Percentiles rank a stretch among this genome's conserved stretches.
Evolutionary conservation across 2,797 vertebrate species (phyloP).

Genomic region (Limnodromus scolopaceus): DNA sequence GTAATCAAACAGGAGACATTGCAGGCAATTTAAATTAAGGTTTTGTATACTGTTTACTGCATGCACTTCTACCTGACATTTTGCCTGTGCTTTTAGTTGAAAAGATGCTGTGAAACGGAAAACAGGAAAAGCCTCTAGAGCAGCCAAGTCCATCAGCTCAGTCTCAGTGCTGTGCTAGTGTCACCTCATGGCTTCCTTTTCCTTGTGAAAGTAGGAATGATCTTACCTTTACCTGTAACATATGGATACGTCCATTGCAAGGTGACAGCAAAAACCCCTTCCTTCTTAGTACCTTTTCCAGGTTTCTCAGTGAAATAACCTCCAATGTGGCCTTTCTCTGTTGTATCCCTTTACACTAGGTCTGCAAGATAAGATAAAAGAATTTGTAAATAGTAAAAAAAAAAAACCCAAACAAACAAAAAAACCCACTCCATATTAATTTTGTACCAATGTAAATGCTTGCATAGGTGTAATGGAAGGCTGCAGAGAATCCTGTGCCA

Average conservation of each 20-base stretch:
- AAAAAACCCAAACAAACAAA: background rate
- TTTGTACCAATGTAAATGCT: background rate
- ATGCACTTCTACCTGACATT: background rate
- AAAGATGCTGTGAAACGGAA: background rate
- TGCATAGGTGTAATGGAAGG: background rate
- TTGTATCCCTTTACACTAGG: background rate
- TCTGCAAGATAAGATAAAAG: background rate
- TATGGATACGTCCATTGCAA: background rate
- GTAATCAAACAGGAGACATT: background rate
- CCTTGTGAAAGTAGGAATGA: background rate
- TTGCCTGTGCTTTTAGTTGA: background rate
- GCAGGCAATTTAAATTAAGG: background rate
- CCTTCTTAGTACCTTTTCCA: background rate
- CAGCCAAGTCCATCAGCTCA: background rate
- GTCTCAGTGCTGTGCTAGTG: background rate
- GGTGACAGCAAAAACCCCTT: fast-evolving
- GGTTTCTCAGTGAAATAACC: background rate
- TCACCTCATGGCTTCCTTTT: background rate
- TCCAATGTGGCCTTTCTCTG: background rate
- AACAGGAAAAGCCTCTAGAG: background rate
- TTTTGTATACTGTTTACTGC: background rate
- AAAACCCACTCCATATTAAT: fast-evolving
- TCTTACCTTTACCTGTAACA: background rate
- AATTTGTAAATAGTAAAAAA: background rate
- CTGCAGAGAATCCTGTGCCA: background rate